phyloP scores from a whole-genome alignment of 2,113 vertebrate species.

The Mustela lutreola region DNA sequence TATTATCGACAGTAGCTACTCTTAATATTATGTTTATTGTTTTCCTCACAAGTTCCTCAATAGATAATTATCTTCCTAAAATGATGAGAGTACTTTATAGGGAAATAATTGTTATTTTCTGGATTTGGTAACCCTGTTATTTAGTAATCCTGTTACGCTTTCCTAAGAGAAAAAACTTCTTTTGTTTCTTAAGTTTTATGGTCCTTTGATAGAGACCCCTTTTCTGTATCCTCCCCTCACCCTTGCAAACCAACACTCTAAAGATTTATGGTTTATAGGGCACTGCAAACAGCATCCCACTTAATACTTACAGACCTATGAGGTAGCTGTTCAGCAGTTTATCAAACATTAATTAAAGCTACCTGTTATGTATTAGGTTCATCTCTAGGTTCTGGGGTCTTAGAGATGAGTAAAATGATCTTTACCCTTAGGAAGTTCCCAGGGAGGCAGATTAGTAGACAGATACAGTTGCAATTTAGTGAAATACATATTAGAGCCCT shows the following conservation, averaged over 20 bases:
- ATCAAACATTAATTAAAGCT: neutral
- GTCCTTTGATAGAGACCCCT: neutral
- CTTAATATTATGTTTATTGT: neutral
- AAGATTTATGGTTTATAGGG: neutral
- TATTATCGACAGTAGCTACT: neutral
- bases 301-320: neutral
- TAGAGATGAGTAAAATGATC: neutral
- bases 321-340: neutral
- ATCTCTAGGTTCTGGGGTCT: neutral
- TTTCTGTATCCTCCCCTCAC: neutral
- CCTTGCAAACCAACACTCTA: neutral
- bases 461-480: neutral
- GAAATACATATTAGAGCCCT: conserved; percentile 12
- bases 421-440: neutral
- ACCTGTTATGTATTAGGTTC: neutral
- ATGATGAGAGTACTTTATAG: conserved; percentile 14
- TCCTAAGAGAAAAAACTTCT: conserved; percentile 16
- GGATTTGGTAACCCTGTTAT: conserved; percentile 15
- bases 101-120: conserved; percentile 40
- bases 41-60: neutral
- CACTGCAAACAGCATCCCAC: neutral
- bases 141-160: neutral
- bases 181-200: conserved; percentile 18
- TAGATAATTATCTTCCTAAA: conserved; percentile 45
- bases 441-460: neutral